Base-by-base conservation (phyloP, 2,797 vertebrate species). In the Chelmon rostratus region DNA sequence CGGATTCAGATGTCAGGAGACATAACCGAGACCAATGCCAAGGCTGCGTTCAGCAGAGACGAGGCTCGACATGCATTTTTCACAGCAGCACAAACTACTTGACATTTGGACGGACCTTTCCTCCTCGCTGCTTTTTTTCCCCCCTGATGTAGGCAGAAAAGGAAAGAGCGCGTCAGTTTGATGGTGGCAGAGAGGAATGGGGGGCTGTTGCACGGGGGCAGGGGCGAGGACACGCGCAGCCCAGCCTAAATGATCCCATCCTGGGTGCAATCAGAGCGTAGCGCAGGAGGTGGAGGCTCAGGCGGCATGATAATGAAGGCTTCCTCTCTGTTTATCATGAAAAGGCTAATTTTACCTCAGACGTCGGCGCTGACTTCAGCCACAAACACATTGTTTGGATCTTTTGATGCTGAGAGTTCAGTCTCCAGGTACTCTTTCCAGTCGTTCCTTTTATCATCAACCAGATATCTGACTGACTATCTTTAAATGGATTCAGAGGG, bases 51-150 rank as follows among this genome's bases (percentile, higher is more conserved):
- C 75, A 68, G 82, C 72, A 23, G 67, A 80, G 84, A 84, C 57
- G n/a, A 85, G 67, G 76, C 78, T 73, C 44, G 31, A 79, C 86
- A 78, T 59, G 81, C 79, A 70, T 88, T 89, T 86, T 81, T 89
- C 84, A 85, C 59, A 47, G 59, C 78, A 76, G 73, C 81, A 83
- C 79, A 85, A 83, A 89, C 82, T 73, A 76, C 81, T 84, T 86
- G 84, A 90, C 88, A 89, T 90, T 88, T 84, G 81, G 73, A 83
- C 46, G 75, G 80, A 89, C 79, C 78, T 83, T 78, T 81, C 69
- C 66, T 79, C 74, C 52, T 79, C 21, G 10, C 63, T 50, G 54
- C 67, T 33, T 15, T 50, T 8, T 15, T 5, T 1, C 2, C 0
- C 18, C 0, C 21, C 38, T 16, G 28, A 67, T 62, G 65, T 49